Evolutionary conservation across 2,113 vertebrate species (phyloP), one percentile per base, ranked within the genome.

Genomic region (Cyphomyrus plagiostoma): DNA sequence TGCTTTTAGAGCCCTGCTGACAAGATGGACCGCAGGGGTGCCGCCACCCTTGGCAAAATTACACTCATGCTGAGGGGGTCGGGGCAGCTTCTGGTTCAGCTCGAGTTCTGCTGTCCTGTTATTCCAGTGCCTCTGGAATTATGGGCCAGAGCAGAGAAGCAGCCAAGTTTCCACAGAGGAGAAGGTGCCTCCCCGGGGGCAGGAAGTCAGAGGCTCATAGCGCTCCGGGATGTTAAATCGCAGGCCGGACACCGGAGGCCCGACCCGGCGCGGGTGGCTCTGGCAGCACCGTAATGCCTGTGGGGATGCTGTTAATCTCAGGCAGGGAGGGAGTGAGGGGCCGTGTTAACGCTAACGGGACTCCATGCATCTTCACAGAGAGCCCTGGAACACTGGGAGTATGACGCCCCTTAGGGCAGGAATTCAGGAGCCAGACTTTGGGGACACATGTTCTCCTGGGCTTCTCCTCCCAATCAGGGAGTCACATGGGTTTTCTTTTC

Each of bases 1-100:
- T 10, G 88, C 91, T 90, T 93, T 92, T 91, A 92, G 91, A 93
- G 91, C 88, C 94, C 93, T 89, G 93, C 93, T 94, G 95, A 95
- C 94, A 94, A 92, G 93, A 94, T 70, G 46, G 93, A 94, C 89
- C 70, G 86, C 91, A 92, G 89, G 92, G 91, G 82, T 83, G 90
- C 70, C 13, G 4, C 35, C 46, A 82, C 90, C 91, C 62, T 62
- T 91, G 90, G 90, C 89, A 87, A 90, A 74, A 90, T 92, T 89
- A 90, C 92, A 91, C 56, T n/a, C 21, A n/a, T n/a, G 56, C 56
- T 62, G 23, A 10, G 56, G 56, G 56, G 56, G 56, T 62, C 21
- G 56, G 53, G 56, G 56, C 26, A 3, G n/a, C 48, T 39, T 87
- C 26, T 87, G 86, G 15, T 56, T 56, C n/a, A 19, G 45, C n/a